Percentiles rank a stretch among this genome's conserved stretches.
Conservation (phyloP, 2,888 invertebrate genomes). For the Sericinus montela region DNA sequence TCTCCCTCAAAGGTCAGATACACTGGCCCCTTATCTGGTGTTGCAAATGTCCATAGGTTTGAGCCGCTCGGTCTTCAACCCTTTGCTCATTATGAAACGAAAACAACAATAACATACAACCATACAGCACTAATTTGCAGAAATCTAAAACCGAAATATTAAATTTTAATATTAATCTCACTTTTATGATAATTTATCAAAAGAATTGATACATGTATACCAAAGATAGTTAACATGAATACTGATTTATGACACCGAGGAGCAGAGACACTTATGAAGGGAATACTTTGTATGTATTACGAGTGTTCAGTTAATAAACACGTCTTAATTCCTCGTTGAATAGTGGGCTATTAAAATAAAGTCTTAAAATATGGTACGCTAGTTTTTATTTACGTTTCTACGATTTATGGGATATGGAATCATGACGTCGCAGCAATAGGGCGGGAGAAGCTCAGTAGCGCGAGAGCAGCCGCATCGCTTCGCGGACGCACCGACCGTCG, state of each 20-base stretch:
- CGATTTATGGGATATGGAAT: conserved; percentile 66
- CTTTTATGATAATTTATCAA: background rate
- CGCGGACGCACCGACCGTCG: conserved; percentile 37
- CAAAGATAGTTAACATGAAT: conserved; percentile 23
- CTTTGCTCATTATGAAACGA: too few relatives aligned
- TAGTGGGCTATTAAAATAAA: conserved; percentile 76
- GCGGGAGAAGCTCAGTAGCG: conserved; percentile 22
- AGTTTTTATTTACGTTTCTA: conserved; percentile 69
- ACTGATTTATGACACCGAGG: conserved; percentile 54
- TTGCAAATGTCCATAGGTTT: too few relatives aligned
- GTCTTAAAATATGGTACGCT: conserved; percentile 74
- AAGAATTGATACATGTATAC: background rate
- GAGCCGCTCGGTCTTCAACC: too few relatives aligned
- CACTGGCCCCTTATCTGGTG: too few relatives aligned
- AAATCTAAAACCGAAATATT: too few relatives aligned
- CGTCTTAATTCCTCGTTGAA: conserved; percentile 74
- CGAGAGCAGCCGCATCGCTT: conserved; percentile 26
- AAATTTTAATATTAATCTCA: too few relatives aligned
- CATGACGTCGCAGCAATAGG: conserved; percentile 39
- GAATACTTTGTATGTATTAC: conserved; percentile 67
- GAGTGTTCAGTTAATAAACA: conserved; percentile 71
- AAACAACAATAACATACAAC: too few relatives aligned
- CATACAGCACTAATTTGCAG: too few relatives aligned
- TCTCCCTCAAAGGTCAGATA: too few relatives aligned
- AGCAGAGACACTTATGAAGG: conserved; percentile 60